These are phyloP conservation scores for Halcyon chelicuti DNA, from an alignment of 2,797 vertebrate genomes.

Conservation along the genomic window DNA sequence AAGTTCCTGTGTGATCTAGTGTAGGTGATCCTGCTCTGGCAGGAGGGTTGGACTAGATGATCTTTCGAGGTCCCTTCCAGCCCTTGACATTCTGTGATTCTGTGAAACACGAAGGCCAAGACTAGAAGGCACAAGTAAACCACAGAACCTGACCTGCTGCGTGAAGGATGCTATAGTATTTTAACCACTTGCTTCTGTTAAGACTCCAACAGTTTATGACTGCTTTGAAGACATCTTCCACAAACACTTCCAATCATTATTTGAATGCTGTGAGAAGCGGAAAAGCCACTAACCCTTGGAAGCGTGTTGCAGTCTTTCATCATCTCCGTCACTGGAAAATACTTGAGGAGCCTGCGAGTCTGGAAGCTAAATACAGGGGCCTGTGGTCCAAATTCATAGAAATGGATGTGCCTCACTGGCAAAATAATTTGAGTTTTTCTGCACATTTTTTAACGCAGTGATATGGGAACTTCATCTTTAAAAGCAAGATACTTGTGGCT, in stretches of 20 bases:
- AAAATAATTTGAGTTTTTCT: conserved; percentile 19
- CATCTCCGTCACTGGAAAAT: neutral
- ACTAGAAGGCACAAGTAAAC: neutral
- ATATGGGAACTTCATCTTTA: neutral
- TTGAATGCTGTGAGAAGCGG: neutral
- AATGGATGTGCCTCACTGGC: neutral
- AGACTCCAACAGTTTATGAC: neutral
- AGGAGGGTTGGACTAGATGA: too few species aligned
- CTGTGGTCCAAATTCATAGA: neutral
- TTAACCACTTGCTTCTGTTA: neutral
- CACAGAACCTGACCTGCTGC: neutral
- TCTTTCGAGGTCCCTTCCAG: too few species aligned
- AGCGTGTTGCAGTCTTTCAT: neutral
- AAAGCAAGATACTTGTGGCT: neutral
- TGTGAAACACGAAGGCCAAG: neutral
- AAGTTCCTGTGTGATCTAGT: too few species aligned
- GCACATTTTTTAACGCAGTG: neutral
- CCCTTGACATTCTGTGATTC: too few species aligned
- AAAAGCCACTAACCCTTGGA: neutral
- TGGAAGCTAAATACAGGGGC: neutral
- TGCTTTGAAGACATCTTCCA: neutral
- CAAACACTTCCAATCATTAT: neutral
- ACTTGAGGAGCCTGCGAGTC: neutral
- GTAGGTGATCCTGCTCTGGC: too few species aligned
- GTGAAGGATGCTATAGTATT: neutral